Base-by-base conservation (phyloP, 2,797 vertebrate genomes). In the Ctenopoma kingsleyae region DNA sequence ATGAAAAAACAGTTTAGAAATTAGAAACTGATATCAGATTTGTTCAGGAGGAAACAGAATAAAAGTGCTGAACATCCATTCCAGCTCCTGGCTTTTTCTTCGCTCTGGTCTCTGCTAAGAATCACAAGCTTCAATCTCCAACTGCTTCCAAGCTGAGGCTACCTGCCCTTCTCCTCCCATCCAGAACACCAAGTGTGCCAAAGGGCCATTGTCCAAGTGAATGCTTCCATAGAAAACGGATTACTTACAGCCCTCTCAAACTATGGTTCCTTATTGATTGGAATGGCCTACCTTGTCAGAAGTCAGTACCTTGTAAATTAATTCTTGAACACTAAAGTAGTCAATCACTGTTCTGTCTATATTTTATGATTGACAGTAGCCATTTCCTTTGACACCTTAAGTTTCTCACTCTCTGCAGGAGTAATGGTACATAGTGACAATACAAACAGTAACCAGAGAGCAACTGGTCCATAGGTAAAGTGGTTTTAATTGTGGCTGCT, bases 401-500 rank as follows among this genome's bases (percentile, higher is more conserved):
- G 51, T 64, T 16, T 27, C 17, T 41, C 13, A 11, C 20, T 66
- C 67, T 53, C 48, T 54, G 6, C 43, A 49, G 65, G 40, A 47
- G 60, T 63, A 61, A 71, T 53, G 30, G 11, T 41, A 30, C 68
- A 40, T 67, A 71, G 74, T 66, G 63, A 60, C 48, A 63, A 38
- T 6, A 6, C 53, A 67, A 6, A 30, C 27, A 7, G 27, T 23
- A 56, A 55, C 6, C 41, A 16, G 17, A 68, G n/a, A 63, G 40
- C 50, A 22, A 50, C 19, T 12, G 22, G 19, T 22, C 19, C n/a
- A 10, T 8, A 40, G 57, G 52, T 50, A 49, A 75, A 79, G 13
- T 32, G 52, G 30, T 32, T 67, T 81, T 82, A 78, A 86, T 63
- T 71, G 78, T 53, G 57, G 69, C 71, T 74, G 76, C 59, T 80